Evolutionary conservation across 2,797 vertebrate genomes (phyloP).

Genomic region (Argyrosomus regius): DNA sequence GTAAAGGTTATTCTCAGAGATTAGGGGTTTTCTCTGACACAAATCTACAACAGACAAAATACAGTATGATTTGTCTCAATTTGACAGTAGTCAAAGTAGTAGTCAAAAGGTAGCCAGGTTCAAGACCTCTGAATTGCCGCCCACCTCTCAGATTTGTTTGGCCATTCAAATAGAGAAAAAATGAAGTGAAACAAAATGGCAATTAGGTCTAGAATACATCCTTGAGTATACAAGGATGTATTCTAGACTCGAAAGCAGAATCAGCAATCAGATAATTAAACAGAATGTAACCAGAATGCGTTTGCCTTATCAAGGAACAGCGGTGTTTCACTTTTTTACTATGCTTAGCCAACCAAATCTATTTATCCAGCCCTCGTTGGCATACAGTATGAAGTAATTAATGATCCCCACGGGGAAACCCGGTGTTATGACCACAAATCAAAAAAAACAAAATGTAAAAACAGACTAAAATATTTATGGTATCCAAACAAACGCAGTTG

Average conservation of each 20-base stretch:
- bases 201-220: neutral
- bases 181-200: neutral
- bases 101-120: neutral
- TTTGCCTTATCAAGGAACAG: neutral
- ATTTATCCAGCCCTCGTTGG: neutral
- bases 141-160: neutral
- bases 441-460: neutral
- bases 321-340: neutral
- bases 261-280: conserved; percentile 2
- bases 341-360: neutral
- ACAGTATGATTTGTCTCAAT: neutral
- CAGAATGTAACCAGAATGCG: neutral
- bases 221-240: neutral
- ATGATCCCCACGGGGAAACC: neutral
- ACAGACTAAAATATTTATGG: neutral
- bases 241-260: conserved; percentile 1
- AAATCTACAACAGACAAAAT: neutral
- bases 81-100: neutral
- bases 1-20: neutral
- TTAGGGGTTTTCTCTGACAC: too few species aligned
- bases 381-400: neutral
- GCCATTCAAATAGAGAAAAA: neutral
- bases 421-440: neutral
- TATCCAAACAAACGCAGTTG: neutral
- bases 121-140: neutral